Conservation (phyloP, 1,140 invertebrate genomes). For the Lithobius niger region DNA sequence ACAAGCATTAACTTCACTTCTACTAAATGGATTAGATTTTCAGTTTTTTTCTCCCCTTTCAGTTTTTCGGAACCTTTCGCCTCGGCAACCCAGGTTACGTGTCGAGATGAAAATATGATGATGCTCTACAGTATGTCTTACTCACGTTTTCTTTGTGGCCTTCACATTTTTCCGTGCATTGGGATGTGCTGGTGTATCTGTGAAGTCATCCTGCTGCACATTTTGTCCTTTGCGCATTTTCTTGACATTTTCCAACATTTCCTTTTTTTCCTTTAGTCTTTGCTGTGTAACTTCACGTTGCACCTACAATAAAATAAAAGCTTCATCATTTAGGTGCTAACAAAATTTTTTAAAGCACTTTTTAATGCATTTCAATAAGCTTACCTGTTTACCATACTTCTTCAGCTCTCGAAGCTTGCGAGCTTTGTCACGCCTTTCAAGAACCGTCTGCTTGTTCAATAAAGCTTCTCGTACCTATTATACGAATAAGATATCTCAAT, state of each 20-base stretch:
- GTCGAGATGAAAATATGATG: no score
- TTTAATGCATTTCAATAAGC: not conserved
- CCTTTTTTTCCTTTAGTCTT: constrained; percentile 40
- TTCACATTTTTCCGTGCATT: no score
- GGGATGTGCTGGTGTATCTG: no score
- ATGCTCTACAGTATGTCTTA: no score
- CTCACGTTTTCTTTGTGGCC: no score
- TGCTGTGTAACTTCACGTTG: constrained; percentile 69
- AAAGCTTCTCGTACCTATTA: constrained; percentile 61
- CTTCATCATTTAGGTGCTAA: not conserved
- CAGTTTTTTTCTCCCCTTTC: no score
- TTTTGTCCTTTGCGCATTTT: constrained; percentile 69
- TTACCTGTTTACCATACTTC: constrained; percentile 80
- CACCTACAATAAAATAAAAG: constrained; percentile 25
- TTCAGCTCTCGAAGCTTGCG: constrained; percentile 75
- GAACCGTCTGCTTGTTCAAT: constrained; percentile 64
- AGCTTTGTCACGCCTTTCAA: constrained; percentile 75
- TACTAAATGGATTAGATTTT: no score
- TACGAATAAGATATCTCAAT: constrained; percentile 10
- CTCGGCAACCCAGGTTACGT: no score
- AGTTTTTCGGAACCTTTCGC: no score
- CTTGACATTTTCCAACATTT: constrained; percentile 25
- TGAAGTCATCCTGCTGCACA: no score
- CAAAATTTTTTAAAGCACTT: not conserved
- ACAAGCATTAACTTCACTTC: no score